Conservation (phyloP, 2,797 vertebrate genomes). For the Phyllotis vaccarum region DNA sequence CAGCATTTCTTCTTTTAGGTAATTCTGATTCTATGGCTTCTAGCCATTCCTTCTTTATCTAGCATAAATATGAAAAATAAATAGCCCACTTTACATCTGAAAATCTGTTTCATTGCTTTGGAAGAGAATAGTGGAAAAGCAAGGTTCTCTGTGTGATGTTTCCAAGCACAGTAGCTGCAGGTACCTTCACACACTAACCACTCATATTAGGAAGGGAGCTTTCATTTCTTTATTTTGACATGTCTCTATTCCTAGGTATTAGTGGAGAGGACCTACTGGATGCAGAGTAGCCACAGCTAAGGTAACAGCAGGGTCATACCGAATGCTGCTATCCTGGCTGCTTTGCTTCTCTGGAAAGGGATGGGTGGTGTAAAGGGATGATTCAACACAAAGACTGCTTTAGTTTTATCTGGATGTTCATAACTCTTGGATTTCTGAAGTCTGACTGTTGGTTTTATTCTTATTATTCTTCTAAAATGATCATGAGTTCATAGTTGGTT, state of each 20-base stretch:
- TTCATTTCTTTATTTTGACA: background rate
- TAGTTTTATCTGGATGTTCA: background rate
- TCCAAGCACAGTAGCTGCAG: background rate
- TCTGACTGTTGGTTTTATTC: slow-evolving; percentile 12
- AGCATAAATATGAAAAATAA: slow-evolving; percentile 10
- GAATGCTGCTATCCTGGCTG: background rate
- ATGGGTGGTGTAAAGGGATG: slow-evolving; percentile 5
- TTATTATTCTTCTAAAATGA: background rate
- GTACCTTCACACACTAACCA: background rate
- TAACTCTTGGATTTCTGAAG: slow-evolving; percentile 3
- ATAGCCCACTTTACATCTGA: background rate
- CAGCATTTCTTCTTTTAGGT: background rate
- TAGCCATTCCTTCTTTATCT: background rate
- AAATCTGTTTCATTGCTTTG: background rate
- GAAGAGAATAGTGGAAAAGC: background rate
- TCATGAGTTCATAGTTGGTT: background rate
- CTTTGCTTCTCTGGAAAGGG: slow-evolving; percentile 34
- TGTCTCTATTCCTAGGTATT: background rate
- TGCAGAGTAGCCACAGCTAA: background rate
- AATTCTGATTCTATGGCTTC: slow-evolving; percentile 13
- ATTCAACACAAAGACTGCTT: background rate
- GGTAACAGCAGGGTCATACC: background rate
- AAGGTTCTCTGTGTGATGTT: background rate
- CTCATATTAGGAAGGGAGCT: background rate
- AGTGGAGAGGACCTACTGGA: slow-evolving; percentile 20